Base-by-base conservation (phyloP, 2,888 invertebrate genomes). In the Drosophila koepferae region DNA sequence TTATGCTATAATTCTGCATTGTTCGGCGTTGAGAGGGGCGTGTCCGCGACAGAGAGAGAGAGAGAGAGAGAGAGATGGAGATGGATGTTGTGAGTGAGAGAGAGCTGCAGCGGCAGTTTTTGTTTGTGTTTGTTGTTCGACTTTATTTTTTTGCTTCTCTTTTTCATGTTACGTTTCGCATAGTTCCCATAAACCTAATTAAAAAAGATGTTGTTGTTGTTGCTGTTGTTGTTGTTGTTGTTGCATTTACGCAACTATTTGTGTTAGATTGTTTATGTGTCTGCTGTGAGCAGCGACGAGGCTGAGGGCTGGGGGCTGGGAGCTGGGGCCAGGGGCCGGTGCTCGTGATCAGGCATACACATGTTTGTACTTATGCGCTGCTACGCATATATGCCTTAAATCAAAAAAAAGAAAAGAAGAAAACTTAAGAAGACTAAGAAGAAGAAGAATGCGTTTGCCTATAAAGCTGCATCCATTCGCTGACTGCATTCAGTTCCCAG, bases 1-100 rank as follows among this genome's bases (percentile, higher is more conserved):
- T 85, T 85, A 89, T 86, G 85, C 86, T 89, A 89, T 89, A 86
- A 89, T 85, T 85, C 85, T 83, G 85, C 85, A 85, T 85, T 85
- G 89, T 85, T 77, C 55, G 36, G 20, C 2, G 28, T 28, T n/a
- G 5, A 9, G 49, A 31, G 36, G 43, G 66, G 59, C 2, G 46
- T 20, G 44, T 10, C 18, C 9, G 41, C 12, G 14, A 20, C 16
- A 8, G 16, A 18, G 7, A 10, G 38, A 38, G 8, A n/a, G 20
- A 23, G 9, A 53, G 8, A 3, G 1, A 8, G n/a, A 2, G 12
- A 46, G 61, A 36, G 59, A 38, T 3, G 5, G 38, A 38, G 14
- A 3, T 2, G 2, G n/a, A 2, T 9, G 43, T 58, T 41, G 59
- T 44, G 63, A 12, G 34, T 18, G 8, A 7, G 20, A 46, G 63